A percentile compares a stretch with the other conserved stretches of the same genome.
phyloP scores from a whole-genome alignment of 2,113 vertebrate species.

The Parus major region DNA sequence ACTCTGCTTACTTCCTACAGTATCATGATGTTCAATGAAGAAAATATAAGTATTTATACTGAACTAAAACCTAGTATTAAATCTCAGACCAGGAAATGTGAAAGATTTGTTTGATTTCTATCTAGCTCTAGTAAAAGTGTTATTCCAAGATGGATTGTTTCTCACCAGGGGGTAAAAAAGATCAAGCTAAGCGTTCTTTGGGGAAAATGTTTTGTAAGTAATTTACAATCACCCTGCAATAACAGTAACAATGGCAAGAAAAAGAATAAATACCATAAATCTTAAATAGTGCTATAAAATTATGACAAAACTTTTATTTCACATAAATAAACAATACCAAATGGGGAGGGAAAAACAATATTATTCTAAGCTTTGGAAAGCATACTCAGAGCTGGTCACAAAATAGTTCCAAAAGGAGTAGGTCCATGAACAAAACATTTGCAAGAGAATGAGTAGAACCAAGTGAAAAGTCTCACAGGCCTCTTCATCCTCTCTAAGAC shows the following conservation, averaged over 20 bases:
- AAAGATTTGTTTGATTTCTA: neutral
- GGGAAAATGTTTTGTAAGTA: neutral
- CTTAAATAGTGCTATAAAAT: neutral
- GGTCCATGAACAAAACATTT: neutral
- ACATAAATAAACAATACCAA: neutral
- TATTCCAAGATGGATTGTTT: neutral
- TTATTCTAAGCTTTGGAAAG: neutral
- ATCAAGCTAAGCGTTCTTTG: neutral
- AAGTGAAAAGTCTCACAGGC: neutral
- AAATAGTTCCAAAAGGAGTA: neutral
- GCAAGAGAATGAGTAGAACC: neutral
- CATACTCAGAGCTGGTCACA: neutral
- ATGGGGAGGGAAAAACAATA: rapidly evolving
- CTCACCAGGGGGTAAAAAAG: neutral
- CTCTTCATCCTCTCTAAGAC: neutral
- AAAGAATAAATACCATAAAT: neutral
- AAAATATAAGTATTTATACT: neutral
- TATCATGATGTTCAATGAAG: neutral
- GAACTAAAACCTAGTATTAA: neutral
- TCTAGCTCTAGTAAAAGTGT: neutral
- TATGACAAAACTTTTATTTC: neutral
- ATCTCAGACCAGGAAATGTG: neutral
- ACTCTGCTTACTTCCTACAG: neutral
- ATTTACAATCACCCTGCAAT: neutral
- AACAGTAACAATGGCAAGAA: neutral